Evolutionary conservation across 2,888 invertebrate genomes (phyloP).

Genomic region (Stomorhina lunata): DNA sequence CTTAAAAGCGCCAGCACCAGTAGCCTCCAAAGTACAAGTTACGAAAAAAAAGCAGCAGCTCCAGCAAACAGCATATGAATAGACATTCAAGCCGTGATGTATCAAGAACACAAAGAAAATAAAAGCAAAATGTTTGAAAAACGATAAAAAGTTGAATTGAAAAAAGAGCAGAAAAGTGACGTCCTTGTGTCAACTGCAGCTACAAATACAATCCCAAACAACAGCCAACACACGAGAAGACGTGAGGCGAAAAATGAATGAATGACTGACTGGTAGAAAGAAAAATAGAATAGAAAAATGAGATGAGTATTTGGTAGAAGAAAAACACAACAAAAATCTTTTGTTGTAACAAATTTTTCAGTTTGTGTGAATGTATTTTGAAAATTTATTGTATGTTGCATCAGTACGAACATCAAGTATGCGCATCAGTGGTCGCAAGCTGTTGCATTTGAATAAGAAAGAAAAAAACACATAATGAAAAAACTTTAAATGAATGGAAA

Average conservation of each 20-base stretch:
- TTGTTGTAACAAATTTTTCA: conserved; percentile 18
- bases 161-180: conserved; percentile 57
- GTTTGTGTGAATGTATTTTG: conserved; percentile 3
- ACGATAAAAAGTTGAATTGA: conserved; percentile 32
- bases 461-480: neutral
- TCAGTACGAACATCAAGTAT: conserved; percentile 6
- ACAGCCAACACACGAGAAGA: neutral
- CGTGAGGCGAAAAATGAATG: neutral
- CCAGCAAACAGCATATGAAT: conserved; percentile 7
- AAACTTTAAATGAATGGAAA: conserved; percentile 30
- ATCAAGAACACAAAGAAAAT: neutral
- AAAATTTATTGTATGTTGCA: neutral
- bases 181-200: conserved; percentile 51
- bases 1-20: neutral
- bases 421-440: conserved; percentile 54
- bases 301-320: conserved; percentile 11
- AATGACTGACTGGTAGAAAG: conserved; percentile 11
- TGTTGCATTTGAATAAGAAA: conserved; percentile 55
- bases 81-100: neutral
- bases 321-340: neutral
- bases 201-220: neutral
- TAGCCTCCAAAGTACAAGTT: neutral
- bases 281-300: conserved; percentile 15
- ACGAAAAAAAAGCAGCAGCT: conserved; percentile 3
- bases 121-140: neutral